phyloP scores from a whole-genome alignment of 1,140 invertebrate species.

The Cydia fagiglandana region DNA sequence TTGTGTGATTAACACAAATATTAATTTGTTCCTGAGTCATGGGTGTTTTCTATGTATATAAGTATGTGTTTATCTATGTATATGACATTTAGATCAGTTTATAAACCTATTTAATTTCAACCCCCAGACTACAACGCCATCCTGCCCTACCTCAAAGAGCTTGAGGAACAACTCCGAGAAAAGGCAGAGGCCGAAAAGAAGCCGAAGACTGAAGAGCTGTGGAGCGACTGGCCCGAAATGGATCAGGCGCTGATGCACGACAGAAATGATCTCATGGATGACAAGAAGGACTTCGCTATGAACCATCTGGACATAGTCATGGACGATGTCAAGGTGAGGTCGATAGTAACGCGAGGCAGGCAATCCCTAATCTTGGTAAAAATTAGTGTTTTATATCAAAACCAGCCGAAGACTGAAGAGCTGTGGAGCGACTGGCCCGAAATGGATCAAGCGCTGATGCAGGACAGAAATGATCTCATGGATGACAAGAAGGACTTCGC shows the following conservation, averaged over 20 bases:
- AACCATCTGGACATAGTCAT: conserved; percentile 26
- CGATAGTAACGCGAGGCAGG: no score
- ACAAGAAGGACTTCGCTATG: not conserved
- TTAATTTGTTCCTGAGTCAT: no score
- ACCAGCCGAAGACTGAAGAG: conserved; percentile 45
- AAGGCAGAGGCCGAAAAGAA: conserved; percentile 47
- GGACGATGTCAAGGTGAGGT: conserved; percentile 16
- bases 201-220: conserved; percentile 45
- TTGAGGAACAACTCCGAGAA: conserved; percentile 59
- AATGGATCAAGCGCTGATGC: not conserved
- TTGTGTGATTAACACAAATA: no score
- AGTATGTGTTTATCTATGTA: no score
- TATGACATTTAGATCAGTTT: no score
- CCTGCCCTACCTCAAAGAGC: conserved; percentile 64
- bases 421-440: conserved; percentile 42
- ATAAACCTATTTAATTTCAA: no score
- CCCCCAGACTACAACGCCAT: conserved; percentile 65
- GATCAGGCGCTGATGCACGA: not conserved
- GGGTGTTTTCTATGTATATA: no score
- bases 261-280: not conserved
- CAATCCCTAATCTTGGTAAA: no score
- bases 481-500: not conserved
- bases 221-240: conserved; percentile 40
- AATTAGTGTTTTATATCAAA: no score
- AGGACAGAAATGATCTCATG: not conserved